Percentiles rank a stretch among this genome's conserved stretches.
Evolutionary conservation across 2,797 vertebrate genomes (phyloP).

Genomic region (Dallia pectoralis): DNA sequence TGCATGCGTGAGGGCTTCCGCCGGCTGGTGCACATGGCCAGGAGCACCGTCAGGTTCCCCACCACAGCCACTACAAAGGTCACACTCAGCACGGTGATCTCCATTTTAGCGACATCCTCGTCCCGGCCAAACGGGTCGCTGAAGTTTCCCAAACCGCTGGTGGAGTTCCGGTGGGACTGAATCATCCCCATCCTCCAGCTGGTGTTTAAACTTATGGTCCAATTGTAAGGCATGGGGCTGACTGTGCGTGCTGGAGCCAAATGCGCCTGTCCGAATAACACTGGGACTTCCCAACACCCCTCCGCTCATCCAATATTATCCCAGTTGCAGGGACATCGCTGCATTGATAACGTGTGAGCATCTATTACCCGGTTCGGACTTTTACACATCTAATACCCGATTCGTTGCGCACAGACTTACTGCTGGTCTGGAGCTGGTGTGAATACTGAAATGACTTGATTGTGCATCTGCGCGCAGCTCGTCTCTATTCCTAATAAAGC

Average conservation of each 20-base stretch:
- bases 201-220: slow-evolving; percentile 15
- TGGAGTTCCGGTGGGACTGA: slow-evolving; percentile 36
- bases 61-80: slow-evolving; percentile 76
- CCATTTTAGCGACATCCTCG: slow-evolving; percentile 85
- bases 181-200: slow-evolving; percentile 18
- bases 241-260: slow-evolving; percentile 13
- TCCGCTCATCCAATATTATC: background rate
- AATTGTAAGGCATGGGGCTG: slow-evolving; percentile 49
- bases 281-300: slow-evolving; percentile 29
- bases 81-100: slow-evolving; percentile 81
- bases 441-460: background rate
- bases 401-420: background rate
- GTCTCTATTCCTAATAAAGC: slow-evolving; percentile 50
- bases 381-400: background rate
- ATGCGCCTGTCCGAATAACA: slow-evolving; percentile 8
- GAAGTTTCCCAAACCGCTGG: slow-evolving; percentile 33
- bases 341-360: background rate
- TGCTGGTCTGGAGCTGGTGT: background rate
- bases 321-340: background rate
- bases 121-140: slow-evolving; percentile 73
- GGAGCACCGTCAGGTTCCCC: slow-evolving; percentile 82
- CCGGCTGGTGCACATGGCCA: slow-evolving; percentile 71
- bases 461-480: background rate
- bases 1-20: slow-evolving; percentile 86
- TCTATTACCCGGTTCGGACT: background rate